A percentile compares a stretch with the other conserved stretches of the same genome.
phyloP scores from a whole-genome alignment of 2,888 invertebrate genomes.

The Eilema depressum region DNA sequence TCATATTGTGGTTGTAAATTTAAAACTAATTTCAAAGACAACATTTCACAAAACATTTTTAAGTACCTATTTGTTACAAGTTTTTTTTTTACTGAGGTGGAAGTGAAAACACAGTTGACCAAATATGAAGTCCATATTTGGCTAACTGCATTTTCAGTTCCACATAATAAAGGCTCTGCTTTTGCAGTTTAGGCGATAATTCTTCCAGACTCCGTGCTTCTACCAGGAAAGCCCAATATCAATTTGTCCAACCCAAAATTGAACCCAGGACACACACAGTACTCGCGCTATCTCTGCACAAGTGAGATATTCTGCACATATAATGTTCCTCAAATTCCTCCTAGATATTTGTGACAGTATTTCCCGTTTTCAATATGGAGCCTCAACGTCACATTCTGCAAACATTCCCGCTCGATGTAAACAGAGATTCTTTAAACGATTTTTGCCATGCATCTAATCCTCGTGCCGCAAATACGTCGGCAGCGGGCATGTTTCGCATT shows the following conservation, averaged over 20 bases:
- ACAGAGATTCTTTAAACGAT: constrained; percentile 35
- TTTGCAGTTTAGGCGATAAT: too few relatives aligned
- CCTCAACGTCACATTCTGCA: constrained; percentile 28
- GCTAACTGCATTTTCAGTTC: too few relatives aligned
- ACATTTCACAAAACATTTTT: too few relatives aligned
- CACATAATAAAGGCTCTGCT: too few relatives aligned
- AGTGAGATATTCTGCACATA: neutral
- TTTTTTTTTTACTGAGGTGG: too few relatives aligned
- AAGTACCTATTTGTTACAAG: too few relatives aligned
- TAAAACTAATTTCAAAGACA: too few relatives aligned
- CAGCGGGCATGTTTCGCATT: constrained; percentile 43
- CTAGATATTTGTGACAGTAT: neutral
- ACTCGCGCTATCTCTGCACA: neutral
- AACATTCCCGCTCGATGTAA: constrained; percentile 34
- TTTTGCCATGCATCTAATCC: constrained; percentile 32
- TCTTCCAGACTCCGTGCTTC: too few relatives aligned
- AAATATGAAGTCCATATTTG: too few relatives aligned
- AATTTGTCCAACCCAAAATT: neutral
- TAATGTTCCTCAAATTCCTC: neutral
- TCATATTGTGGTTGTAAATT: too few relatives aligned
- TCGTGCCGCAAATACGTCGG: constrained; percentile 30
- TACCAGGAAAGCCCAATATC: neutral
- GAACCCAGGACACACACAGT: neutral
- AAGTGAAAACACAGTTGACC: too few relatives aligned
- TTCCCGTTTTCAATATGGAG: constrained; percentile 28